Evolutionary conservation across 2,888 invertebrate genomes (phyloP).

Genomic region (Acrobasis consociella): DNA sequence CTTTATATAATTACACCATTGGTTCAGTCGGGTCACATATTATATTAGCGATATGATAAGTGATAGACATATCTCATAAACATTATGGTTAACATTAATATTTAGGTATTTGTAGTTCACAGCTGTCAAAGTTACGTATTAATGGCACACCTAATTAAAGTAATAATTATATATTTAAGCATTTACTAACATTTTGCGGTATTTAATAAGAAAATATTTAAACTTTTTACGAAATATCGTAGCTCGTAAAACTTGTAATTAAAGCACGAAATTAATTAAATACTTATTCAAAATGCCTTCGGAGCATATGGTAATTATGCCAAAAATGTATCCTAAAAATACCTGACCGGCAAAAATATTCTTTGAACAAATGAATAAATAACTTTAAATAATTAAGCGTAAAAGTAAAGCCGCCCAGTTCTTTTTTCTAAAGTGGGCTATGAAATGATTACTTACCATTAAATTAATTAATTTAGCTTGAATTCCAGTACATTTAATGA

Average conservation of each 20-base stretch:
- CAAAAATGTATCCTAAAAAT: background rate
- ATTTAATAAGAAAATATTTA: background rate
- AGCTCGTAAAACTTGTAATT: background rate
- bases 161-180: no score
- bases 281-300: background rate
- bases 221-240: background rate
- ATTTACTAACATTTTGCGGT: background rate
- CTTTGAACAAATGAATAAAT: conserved; percentile 8
- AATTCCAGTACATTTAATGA: conserved; percentile 28
- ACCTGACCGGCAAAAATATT: conserved; percentile 4
- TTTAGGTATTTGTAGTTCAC: no score
- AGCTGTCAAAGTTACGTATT: no score
- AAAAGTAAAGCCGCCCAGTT: conserved; percentile 5
- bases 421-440: conserved; percentile 10
- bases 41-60: no score
- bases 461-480: conserved; percentile 33
- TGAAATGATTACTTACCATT: conserved; percentile 33
- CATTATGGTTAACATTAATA: no score
- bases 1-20: no score
- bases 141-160: no score
- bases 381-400: conserved; percentile 19
- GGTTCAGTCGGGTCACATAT: no score
- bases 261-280: conserved; percentile 7
- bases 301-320: background rate
- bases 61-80: no score